A percentile compares a stretch with the other conserved stretches of the same genome.
Evolutionary conservation across 2,113 vertebrate species (phyloP).

Genomic region (Xiphias gladius): DNA sequence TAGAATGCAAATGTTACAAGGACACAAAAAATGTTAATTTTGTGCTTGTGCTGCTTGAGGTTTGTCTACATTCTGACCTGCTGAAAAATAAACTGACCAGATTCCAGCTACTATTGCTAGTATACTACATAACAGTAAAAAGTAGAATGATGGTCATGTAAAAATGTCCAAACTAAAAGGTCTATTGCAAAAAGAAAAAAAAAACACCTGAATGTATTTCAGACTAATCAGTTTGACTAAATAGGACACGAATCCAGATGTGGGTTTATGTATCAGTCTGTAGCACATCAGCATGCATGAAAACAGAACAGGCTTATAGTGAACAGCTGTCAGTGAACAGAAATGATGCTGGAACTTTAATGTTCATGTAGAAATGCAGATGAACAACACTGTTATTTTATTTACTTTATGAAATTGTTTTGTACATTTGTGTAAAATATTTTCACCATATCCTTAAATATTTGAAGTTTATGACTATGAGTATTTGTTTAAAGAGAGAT

Average conservation of each 20-base stretch:
- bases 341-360: constrained; percentile 7
- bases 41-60: too few species aligned
- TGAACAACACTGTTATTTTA: constrained; percentile 12
- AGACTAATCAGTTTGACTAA: background rate
- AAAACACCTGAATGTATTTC: background rate
- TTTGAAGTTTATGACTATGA: constrained; percentile 4
- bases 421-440: constrained; percentile 45
- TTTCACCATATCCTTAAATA: constrained; percentile 7
- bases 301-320: background rate
- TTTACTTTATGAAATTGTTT: constrained; percentile 28
- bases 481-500: constrained; percentile 39
- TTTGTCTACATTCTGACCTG: background rate
- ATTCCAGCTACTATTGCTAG: background rate
- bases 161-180: background rate
- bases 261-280: background rate
- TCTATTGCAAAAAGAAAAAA: background rate
- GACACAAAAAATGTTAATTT: background rate
- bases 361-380: constrained; percentile 28
- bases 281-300: background rate
- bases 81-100: background rate
- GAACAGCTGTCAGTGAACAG: constrained; percentile 12
- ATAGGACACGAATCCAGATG: constrained; percentile 4
- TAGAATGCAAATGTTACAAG: background rate
- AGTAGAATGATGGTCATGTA: background rate
- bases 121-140: background rate